These are phyloP conservation scores for Eupeodes latifasciatus DNA, from an alignment of 2,888 invertebrate genomes.

Conservation along the genomic window DNA sequence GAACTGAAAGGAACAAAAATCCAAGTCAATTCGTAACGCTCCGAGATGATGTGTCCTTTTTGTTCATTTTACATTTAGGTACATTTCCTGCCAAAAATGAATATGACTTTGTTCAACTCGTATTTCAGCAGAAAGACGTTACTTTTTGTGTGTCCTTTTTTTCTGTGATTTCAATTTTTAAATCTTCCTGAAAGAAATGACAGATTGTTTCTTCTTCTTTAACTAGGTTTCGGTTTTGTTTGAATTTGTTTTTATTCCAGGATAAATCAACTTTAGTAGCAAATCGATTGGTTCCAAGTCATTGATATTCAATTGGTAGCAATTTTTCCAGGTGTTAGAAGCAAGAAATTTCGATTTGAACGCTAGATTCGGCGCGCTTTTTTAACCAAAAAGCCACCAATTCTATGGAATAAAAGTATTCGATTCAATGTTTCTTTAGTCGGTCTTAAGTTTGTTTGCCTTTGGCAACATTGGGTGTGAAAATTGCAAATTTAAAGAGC, in stretches of 20 bases:
- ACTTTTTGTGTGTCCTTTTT: conserved; percentile 29
- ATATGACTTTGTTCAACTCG: conserved; percentile 30
- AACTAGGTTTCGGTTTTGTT: background rate
- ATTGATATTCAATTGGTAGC: conserved; percentile 69
- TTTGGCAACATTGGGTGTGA: conserved; percentile 3
- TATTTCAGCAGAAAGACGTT: background rate
- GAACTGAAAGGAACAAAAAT: conserved; percentile 35
- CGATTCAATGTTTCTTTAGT: background rate
- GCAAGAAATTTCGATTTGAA: conserved; percentile 77
- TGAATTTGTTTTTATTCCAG: conserved; percentile 14
- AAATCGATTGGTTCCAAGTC: conserved; percentile 77
- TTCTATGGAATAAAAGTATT: conserved; percentile 35
- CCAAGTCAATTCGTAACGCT: conserved; percentile 66
- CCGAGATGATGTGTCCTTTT: conserved; percentile 59
- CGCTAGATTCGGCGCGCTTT: conserved; percentile 67
- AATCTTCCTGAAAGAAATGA: conserved; percentile 34
- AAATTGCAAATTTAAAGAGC: conserved; percentile 25
- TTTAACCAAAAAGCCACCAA: conserved; percentile 32
- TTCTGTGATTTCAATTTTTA: conserved; percentile 45
- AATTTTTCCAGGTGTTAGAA: conserved; percentile 77
- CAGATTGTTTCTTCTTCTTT: conserved; percentile 51
- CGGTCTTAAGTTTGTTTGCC: conserved; percentile 10
- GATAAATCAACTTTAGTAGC: conserved; percentile 43
- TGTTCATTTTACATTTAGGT: background rate
- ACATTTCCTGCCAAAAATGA: conserved; percentile 53